A percentile compares a stretch with the other conserved stretches of the same genome.
phyloP scores from a whole-genome alignment of 2,113 vertebrate species.

The Boleophthalmus pectinirostris region DNA sequence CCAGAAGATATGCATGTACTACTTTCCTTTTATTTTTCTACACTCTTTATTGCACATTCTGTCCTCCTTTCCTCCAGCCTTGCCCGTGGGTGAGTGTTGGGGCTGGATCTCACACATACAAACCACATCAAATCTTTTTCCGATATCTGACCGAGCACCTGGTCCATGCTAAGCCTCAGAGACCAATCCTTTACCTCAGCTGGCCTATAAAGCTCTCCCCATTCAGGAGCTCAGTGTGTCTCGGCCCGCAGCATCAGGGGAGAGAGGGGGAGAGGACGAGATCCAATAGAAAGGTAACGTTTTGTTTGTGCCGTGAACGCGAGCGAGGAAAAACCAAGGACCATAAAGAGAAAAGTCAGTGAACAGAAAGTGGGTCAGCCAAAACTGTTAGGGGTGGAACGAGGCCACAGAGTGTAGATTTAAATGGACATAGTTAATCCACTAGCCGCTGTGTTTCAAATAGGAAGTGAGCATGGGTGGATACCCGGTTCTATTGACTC shows the following conservation, averaged over 20 bases:
- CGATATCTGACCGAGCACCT: slow-evolving; percentile 70
- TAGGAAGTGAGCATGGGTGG: too few relatives aligned
- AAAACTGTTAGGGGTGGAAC: background rate
- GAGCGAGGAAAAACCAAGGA: background rate
- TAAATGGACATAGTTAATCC: too few relatives aligned
- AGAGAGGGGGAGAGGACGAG: background rate
- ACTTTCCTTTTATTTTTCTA: too few relatives aligned
- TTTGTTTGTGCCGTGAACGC: background rate
- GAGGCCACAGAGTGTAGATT: too few relatives aligned
- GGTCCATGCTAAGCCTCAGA: slow-evolving; percentile 41
- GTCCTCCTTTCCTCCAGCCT: background rate
- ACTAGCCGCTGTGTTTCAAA: too few relatives aligned
- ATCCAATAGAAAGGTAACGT: background rate
- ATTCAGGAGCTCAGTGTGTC: slow-evolving; percentile 42
- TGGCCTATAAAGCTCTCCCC: slow-evolving; percentile 37
- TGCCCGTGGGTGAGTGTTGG: slow-evolving; percentile 31
- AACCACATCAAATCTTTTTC: slow-evolving; percentile 61
- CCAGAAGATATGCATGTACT: too few relatives aligned
- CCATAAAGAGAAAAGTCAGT: background rate
- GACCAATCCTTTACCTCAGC: slow-evolving; percentile 63
- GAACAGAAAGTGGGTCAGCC: background rate
- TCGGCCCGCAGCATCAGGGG: slow-evolving; percentile 5
- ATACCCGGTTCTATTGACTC: too few relatives aligned
- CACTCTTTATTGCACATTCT: too few relatives aligned
- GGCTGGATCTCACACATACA: slow-evolving; percentile 48